Percentiles rank a stretch among this genome's conserved stretches.
These are phyloP conservation scores for Phoebastria nigripes DNA, from an alignment of 2,797 vertebrate genomes.

Conservation along the genomic window DNA sequence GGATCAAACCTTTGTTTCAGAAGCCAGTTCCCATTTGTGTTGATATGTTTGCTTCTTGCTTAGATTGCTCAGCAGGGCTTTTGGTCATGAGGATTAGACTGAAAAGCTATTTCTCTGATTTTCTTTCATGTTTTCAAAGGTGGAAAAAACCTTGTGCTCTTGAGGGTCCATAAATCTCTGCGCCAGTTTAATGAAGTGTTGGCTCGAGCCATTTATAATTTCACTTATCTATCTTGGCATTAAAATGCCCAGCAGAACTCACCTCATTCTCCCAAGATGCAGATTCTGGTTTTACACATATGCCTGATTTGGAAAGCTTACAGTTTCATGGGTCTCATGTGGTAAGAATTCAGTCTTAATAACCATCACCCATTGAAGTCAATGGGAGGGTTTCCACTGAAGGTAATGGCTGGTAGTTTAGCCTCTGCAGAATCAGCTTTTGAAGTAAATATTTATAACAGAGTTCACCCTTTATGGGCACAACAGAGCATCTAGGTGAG, in stretches of 20 bases:
- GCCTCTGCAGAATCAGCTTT: background rate
- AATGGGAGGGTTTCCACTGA: background rate
- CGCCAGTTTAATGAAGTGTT: conserved; percentile 18
- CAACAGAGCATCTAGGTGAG: background rate
- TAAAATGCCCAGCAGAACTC: conserved; percentile 65
- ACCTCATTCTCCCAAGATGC: conserved; percentile 33
- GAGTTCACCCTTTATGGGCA: background rate
- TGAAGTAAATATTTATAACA: background rate
- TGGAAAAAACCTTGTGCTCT: conserved; percentile 26
- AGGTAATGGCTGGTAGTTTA: background rate
- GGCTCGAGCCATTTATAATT: conserved; percentile 31
- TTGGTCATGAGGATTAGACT: conserved; percentile 49
- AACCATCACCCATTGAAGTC: background rate
- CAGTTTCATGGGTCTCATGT: conserved; percentile 52
- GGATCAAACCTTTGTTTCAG: conserved; percentile 64
- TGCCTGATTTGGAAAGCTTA: conserved; percentile 44
- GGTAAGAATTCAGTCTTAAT: conserved; percentile 32
- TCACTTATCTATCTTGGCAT: conserved; percentile 44
- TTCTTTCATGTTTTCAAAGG: conserved; percentile 63
- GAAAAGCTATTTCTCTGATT: conserved; percentile 60
- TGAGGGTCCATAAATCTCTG: conserved; percentile 42
- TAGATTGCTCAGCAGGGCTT: conserved; percentile 43
- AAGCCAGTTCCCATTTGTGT: conserved; percentile 46
- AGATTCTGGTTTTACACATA: conserved; percentile 35
- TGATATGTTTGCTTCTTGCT: conserved; percentile 37